phyloP scores from a whole-genome alignment of 1,140 invertebrate genomes.

The Drosophila busckii region DNA sequence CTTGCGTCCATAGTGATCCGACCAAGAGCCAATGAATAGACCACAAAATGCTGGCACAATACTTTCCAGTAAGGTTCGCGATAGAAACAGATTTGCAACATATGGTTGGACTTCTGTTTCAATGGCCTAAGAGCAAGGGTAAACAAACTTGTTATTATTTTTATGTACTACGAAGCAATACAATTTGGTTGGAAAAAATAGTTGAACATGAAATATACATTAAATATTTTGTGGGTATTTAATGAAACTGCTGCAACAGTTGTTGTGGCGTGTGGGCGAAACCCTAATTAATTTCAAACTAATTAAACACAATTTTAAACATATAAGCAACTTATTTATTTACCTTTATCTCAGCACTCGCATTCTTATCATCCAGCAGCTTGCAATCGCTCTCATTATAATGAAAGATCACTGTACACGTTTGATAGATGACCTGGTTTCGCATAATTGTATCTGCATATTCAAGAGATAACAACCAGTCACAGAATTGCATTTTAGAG shows the following conservation, averaged over 20 bases:
- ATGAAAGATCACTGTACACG: constrained; percentile 79
- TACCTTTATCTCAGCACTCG: constrained; percentile 78
- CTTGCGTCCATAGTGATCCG: constrained; percentile 86
- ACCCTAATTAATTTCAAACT: not conserved
- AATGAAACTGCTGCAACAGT: too few species aligned
- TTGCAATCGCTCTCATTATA: constrained; percentile 80
- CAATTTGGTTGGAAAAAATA: too few species aligned
- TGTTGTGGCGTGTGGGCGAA: too few species aligned
- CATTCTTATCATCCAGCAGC: constrained; percentile 79
- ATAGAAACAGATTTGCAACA: constrained; percentile 81
- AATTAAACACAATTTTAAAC: constrained; percentile 42
- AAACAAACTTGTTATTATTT: too few species aligned
- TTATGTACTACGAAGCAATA: too few species aligned
- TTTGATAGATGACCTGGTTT: constrained; percentile 81
- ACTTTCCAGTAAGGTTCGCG: constrained; percentile 82
- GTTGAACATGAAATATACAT: too few species aligned
- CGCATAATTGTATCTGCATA: constrained; percentile 80
- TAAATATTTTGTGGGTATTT: too few species aligned
- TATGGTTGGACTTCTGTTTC: constrained; percentile 83
- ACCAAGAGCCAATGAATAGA: constrained; percentile 86
- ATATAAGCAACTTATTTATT: too few species aligned
- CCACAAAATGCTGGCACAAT: constrained; percentile 83
- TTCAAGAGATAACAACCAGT: not conserved
- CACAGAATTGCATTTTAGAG: not conserved
- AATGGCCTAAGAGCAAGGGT: constrained; percentile 79